A percentile compares a stretch with the other conserved stretches of the same genome.
Conservation (phyloP, 2,797 vertebrate species). For the Coluber constrictor region DNA sequence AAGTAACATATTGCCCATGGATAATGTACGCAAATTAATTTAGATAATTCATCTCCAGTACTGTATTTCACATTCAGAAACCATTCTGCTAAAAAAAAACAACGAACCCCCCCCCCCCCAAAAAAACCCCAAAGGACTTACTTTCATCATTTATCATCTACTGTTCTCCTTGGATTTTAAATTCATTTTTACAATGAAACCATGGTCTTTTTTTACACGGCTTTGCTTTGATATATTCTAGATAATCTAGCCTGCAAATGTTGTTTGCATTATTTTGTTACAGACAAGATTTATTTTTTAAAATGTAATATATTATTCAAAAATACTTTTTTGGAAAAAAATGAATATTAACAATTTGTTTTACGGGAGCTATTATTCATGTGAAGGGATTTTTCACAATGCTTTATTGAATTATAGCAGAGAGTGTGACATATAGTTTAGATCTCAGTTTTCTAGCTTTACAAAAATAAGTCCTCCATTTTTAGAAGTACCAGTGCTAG, state of each 20-base stretch:
- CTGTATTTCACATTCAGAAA: neutral
- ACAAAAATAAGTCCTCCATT: neutral
- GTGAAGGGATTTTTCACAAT: neutral
- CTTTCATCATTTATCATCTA: neutral
- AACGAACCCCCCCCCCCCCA: too few species aligned
- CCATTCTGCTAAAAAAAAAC: slow-evolving; percentile 1
- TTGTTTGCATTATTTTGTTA: neutral
- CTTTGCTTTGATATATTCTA: neutral
- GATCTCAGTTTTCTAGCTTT: neutral
- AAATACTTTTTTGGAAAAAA: neutral
- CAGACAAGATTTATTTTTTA: neutral
- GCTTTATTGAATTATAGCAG: fast-evolving
- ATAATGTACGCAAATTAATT: neutral
- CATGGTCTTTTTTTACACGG: neutral
- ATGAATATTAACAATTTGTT: neutral
- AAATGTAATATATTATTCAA: neutral
- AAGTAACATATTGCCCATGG: slow-evolving; percentile 65
- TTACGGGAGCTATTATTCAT: neutral
- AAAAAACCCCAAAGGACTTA: slow-evolving; percentile 4
- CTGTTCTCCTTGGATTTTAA: neutral
- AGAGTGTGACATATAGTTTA: neutral
- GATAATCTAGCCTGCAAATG: neutral
- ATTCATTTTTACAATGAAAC: slow-evolving; percentile 1
- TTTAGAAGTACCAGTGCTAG: neutral
- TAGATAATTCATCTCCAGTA: slow-evolving; percentile 32